Base-by-base conservation (phyloP, 2,797 vertebrate genomes). In the Syncerus caffer region DNA sequence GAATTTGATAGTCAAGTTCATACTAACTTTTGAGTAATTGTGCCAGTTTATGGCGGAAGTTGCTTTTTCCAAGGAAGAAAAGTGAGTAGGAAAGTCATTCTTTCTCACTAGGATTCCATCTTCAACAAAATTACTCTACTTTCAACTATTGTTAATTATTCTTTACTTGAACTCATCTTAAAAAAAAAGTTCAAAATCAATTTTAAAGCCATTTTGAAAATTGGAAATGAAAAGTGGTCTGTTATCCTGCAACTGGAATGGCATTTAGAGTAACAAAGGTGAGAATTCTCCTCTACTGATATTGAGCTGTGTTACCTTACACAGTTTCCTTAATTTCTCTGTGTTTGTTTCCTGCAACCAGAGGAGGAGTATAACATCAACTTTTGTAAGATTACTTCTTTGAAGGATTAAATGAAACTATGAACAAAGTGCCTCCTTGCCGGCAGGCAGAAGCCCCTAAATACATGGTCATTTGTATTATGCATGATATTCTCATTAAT, bases 401-500 rank as follows among this genome's bases (percentile, higher is more conserved):
- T 8, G 53, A 8, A 74, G 5, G n/a, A 85, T 53, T 23, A 47
- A 84, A 62, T 86, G 50, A 79, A 25, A 47, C 53, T 6, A 21
- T 29, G 45, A 34, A 11, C 23, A 11, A 47, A 90, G 2, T 11
- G 23, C 4, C 2, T 42, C 11, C 7, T 29, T n/a, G 51, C 3
- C n/a, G n/a, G 29, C 10, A 0, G 7, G 1, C 4, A 29, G 42
- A 78, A 11, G 50, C 51, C 4, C 31, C 13, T 25, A 6, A 51
- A 50, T 25, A 19, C 50, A 50, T 3, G 38, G 2, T 5, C 19
- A 0, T 13, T 47, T 23, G 13, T 12, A 9, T 0, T n/a, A 1
- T n/a, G 3, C 16, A 4, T 67, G 50, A 8, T 17, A 3, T 34
- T 50, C 85, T 53, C 38, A 14, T 47, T 42, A 16, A 50, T 12